Evolutionary conservation across 2,888 invertebrate genomes (phyloP), one percentile per base, ranked within the genome.

Genomic region (Calliopum simillimum): DNA sequence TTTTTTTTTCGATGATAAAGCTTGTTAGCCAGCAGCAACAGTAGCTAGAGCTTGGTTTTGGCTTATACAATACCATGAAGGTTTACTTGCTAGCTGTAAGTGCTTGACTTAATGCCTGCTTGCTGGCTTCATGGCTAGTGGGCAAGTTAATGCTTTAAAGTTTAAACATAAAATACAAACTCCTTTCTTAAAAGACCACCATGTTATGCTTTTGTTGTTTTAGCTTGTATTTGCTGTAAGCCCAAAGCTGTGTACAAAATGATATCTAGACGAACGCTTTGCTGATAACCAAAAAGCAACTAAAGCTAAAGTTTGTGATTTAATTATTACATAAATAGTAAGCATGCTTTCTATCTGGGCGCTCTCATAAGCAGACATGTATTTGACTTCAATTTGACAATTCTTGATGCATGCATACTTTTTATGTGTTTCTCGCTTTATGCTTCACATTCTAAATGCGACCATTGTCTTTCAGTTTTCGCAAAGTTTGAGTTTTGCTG

Each of bases 131-230:
- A 64, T 67, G 56, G 44, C 56, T 71, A 33, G 23, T 67, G 61
- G 63, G 58, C 69, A 69, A 64, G 58, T 49, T 51, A 64, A 64
- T 69, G 69, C 64, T 59, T 58, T 16, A 23, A 49, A 58, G 56
- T 59, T 58, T 16, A 23, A 49, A 58, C 64, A 58, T 49, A 64
- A 64, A 69, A 64, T 63, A 64, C 64, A 64, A 58, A 62, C 67
- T 58, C 67, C 61, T 71, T 63, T 51, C 71, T 67, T 19, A 53
- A 63, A 63, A 68, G 67, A 68, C 67, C 71, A 71, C 67, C 63
- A 19, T 13, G 25, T 11, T 55, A 16, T 23, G 46, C 51, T 62
- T 14, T 58, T 47, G 33, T 69, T 58, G 56, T 21, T n/a, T n/a
- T n/a, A n/a, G n/a, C n/a, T n/a, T 19, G 16, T 56, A 4, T 51